Conservation (phyloP, 2,888 invertebrate species). For the Ochropleura leucogaster region DNA sequence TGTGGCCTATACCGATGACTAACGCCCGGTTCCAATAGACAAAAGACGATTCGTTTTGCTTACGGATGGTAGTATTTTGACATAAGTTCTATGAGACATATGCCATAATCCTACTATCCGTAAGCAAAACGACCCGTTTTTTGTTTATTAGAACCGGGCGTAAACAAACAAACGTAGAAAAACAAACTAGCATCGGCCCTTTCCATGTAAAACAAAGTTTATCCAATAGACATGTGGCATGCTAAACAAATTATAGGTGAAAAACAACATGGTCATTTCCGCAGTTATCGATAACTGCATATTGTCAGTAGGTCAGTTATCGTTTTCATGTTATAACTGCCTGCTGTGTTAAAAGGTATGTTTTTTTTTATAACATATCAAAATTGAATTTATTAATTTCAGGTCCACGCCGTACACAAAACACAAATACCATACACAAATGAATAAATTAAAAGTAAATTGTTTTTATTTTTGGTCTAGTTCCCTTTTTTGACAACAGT, state of each 20-base stretch:
- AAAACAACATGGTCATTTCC: slow-evolving; percentile 30
- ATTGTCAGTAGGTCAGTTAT: slow-evolving; percentile 30
- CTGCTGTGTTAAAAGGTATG: slow-evolving; percentile 22
- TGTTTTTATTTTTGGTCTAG: no score
- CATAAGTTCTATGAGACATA: no score
- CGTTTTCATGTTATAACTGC: slow-evolving; percentile 7
- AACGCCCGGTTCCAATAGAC: background rate
- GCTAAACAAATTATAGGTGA: slow-evolving; percentile 22
- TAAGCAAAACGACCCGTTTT: no score
- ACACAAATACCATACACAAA: no score
- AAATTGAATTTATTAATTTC: no score
- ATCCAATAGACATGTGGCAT: slow-evolving; percentile 34
- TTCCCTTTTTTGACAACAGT: no score
- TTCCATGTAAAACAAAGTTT: slow-evolving; percentile 38
- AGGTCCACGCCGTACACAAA: no score
- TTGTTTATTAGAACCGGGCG: no score
- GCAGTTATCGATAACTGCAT: slow-evolving; percentile 11
- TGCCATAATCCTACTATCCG: no score
- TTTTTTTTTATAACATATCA: background rate
- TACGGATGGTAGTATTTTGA: no score
- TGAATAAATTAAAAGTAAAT: no score
- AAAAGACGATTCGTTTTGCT: no score
- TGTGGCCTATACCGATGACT: background rate
- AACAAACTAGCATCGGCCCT: slow-evolving; percentile 20
- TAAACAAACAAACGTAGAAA: slow-evolving; percentile 24